A percentile compares a stretch with the other conserved stretches of the same genome.
Conservation (phyloP, 2,888 invertebrate genomes). For the Acronicta alni region DNA sequence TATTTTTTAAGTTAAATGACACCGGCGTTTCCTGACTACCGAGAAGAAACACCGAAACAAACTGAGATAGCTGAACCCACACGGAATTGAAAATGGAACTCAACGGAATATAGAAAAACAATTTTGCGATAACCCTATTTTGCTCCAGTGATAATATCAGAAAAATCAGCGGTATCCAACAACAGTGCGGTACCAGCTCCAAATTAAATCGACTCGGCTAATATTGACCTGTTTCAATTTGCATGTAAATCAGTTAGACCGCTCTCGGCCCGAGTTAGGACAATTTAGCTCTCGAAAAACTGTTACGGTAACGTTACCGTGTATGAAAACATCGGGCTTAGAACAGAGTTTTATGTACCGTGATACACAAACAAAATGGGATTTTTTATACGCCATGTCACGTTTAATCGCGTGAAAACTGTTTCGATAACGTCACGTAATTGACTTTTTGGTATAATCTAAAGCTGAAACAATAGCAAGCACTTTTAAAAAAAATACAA, state of each 20-base stretch:
- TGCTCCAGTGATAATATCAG: constrained; percentile 29
- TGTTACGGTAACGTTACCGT: constrained; percentile 26
- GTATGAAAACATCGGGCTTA: constrained; percentile 20
- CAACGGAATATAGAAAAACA: constrained; percentile 20
- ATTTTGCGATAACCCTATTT: constrained; percentile 37
- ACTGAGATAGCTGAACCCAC: background rate
- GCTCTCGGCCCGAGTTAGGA: constrained; percentile 34
- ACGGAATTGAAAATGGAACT: constrained; percentile 1
- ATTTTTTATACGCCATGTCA: constrained; percentile 29
- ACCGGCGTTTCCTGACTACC: too few relatives aligned
- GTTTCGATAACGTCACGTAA: constrained; percentile 8
- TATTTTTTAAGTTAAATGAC: too few relatives aligned
- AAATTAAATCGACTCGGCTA: constrained; percentile 64
- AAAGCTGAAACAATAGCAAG: background rate
- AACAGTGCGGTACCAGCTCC: constrained; percentile 12
- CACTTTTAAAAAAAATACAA: too few relatives aligned
- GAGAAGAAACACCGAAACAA: too few relatives aligned
- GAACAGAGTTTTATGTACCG: constrained; percentile 35
- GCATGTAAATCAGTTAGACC: constrained; percentile 66
- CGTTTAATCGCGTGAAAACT: constrained; percentile 44
- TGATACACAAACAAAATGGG: constrained; percentile 27
- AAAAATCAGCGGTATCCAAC: constrained; percentile 36
- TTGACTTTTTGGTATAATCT: background rate
- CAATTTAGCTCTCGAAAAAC: constrained; percentile 53
- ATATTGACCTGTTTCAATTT: constrained; percentile 74